phyloP scores from a whole-genome alignment of 2,113 vertebrate species.

The mouse (Mus musculus) region DNA sequence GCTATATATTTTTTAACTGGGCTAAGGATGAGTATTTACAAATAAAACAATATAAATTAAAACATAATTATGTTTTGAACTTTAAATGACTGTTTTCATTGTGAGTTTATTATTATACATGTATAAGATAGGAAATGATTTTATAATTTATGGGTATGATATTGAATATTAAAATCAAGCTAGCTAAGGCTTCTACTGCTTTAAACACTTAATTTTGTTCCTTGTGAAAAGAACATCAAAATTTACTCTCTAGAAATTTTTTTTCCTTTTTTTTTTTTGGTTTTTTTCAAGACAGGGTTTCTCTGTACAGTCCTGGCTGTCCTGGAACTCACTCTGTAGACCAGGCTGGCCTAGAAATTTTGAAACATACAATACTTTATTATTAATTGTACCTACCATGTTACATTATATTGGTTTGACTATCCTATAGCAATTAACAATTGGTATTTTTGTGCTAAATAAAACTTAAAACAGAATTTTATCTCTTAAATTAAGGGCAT shows the following conservation, averaged over 20 bases:
- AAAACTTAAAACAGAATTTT: not conserved
- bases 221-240: not conserved
- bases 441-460: constrained; percentile 13
- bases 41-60: not conserved
- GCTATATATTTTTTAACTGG: not conserved
- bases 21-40: not conserved
- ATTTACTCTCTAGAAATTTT: not conserved
- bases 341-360: not conserved
- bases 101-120: not conserved
- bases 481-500: constrained; percentile 15
- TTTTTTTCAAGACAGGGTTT: too few species aligned
- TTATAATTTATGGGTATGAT: not conserved
- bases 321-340: too few species aligned
- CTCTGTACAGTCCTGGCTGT: too few species aligned
- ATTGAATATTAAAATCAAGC: not conserved
- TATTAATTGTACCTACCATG: not conserved
- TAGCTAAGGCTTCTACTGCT: not conserved
- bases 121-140: not conserved
- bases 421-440: not conserved
- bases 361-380: not conserved
- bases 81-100: not conserved
- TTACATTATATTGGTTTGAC: not conserved
- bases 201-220: not conserved
- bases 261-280: too few species aligned
- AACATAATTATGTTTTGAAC: not conserved